These are phyloP conservation scores for Uria lomvia DNA, from an alignment of 2,113 vertebrate genomes.

Conservation along the genomic window DNA sequence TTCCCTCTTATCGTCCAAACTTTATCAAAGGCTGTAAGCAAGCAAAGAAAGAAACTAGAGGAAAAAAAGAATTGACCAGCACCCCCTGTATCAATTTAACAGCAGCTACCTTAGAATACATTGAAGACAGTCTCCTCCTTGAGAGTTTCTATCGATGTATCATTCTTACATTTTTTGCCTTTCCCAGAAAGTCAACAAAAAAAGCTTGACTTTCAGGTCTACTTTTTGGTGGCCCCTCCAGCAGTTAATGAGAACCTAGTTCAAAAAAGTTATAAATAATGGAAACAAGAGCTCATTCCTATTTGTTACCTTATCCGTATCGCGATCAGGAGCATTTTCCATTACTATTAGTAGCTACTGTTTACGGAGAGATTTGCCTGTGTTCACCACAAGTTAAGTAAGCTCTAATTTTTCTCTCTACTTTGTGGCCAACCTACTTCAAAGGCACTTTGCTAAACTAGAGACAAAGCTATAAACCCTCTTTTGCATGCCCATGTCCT, in stretches of 20 bases:
- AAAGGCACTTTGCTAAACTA: slow-evolving; percentile 30
- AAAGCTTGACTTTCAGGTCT: background rate
- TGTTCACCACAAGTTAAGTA: slow-evolving; percentile 14
- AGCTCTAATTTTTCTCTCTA: background rate
- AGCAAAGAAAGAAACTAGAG: background rate
- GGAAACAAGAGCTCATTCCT: background rate
- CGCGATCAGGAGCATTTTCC: background rate
- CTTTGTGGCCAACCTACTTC: background rate
- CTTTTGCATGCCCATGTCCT: background rate
- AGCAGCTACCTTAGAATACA: background rate
- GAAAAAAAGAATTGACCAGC: background rate
- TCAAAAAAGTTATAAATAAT: background rate
- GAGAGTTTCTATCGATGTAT: background rate
- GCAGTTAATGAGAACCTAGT: background rate
- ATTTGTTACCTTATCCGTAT: background rate
- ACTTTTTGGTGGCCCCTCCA: background rate
- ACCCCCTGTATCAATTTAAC: background rate
- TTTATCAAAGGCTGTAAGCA: background rate
- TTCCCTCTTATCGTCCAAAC: background rate
- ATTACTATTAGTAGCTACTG: background rate
- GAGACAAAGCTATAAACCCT: background rate
- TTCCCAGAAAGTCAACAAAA: background rate
- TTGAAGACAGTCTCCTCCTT: background rate
- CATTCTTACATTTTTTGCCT: background rate
- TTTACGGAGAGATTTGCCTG: slow-evolving; percentile 7